Evolutionary conservation across 2,888 invertebrate species (phyloP).

Genomic region (Drosophila quinaria): DNA sequence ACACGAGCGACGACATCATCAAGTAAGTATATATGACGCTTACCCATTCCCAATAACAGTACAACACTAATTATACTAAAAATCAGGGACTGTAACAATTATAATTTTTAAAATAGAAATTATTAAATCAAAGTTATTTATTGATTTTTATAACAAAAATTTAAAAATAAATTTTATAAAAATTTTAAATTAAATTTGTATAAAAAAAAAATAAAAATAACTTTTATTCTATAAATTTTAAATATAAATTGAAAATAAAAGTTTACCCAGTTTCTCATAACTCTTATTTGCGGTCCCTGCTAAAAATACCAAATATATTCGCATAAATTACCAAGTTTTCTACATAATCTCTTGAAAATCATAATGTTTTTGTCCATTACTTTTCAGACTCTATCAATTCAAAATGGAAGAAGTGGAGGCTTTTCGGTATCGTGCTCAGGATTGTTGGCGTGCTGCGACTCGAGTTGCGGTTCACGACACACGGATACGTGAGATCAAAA

Average conservation of each 20-base stretch:
- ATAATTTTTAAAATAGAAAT: no score
- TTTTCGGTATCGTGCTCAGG: slow-evolving; percentile 96
- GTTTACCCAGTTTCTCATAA: no score
- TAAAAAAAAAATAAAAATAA: no score
- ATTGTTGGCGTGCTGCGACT: slow-evolving; percentile 98
- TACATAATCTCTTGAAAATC: neutral
- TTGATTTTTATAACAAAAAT: no score
- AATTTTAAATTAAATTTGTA: no score
- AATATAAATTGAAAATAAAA: no score
- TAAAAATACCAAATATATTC: neutral
- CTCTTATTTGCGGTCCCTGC: no score
- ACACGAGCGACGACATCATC: slow-evolving; percentile 87
- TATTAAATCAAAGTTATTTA: no score
- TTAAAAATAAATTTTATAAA: no score
- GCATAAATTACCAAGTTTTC: no score
- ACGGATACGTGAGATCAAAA: slow-evolving; percentile 97
- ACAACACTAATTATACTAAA: neutral
- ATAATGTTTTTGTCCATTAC: neutral
- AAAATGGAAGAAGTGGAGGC: slow-evolving; percentile 98
- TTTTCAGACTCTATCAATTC: slow-evolving; percentile 94
- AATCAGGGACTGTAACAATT: no score
- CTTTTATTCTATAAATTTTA: no score
- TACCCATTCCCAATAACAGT: neutral
- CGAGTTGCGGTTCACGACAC: slow-evolving; percentile 97
- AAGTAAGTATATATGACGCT: slow-evolving; percentile 82